phyloP scores from a whole-genome alignment of 2,113 vertebrate genomes.

The Trinectes maculatus region DNA sequence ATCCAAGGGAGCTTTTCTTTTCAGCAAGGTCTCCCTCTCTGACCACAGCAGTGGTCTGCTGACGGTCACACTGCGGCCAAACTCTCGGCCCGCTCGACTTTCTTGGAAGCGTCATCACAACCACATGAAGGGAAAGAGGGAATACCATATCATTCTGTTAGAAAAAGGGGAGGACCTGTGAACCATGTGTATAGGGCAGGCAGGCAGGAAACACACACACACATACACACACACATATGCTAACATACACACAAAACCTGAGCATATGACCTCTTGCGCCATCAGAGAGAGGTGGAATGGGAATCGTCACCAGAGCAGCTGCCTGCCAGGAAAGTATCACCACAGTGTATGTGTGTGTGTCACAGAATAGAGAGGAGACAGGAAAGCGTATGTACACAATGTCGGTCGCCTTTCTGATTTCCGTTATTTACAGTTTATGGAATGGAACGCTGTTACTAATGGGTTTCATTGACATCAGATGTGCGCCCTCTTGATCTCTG shows the following conservation, averaged over 20 bases:
- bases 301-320: slow-evolving; percentile 30
- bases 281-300: slow-evolving; percentile 7
- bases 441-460: slow-evolving; percentile 2
- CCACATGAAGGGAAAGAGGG: slow-evolving; percentile 76
- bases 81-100: slow-evolving; percentile 63
- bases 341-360: slow-evolving; percentile 1
- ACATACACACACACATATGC: slow-evolving; percentile 3
- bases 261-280: slow-evolving; percentile 35
- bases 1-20: slow-evolving; percentile 62
- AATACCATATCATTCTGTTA: slow-evolving; percentile 65
- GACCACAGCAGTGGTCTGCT: slow-evolving; percentile 76
- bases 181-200: slow-evolving; percentile 19
- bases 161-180: slow-evolving; percentile 62
- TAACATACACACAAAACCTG: not conserved
- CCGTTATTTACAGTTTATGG: slow-evolving; percentile 10
- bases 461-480: slow-evolving; percentile 16
- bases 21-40: slow-evolving; percentile 74
- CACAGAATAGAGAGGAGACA: not conserved
- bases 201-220: slow-evolving; percentile 15
- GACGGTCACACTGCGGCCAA: slow-evolving; percentile 73
- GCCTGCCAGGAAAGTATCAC: slow-evolving; percentile 36
- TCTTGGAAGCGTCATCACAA: slow-evolving; percentile 71
- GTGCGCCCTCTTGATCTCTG: slow-evolving; percentile 30
- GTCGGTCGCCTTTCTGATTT: not conserved
- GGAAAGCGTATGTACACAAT: not conserved